These are phyloP conservation scores for Hirtodrosophila duncani DNA, from an alignment of 2,888 invertebrate genomes.

Conservation along the genomic window DNA sequence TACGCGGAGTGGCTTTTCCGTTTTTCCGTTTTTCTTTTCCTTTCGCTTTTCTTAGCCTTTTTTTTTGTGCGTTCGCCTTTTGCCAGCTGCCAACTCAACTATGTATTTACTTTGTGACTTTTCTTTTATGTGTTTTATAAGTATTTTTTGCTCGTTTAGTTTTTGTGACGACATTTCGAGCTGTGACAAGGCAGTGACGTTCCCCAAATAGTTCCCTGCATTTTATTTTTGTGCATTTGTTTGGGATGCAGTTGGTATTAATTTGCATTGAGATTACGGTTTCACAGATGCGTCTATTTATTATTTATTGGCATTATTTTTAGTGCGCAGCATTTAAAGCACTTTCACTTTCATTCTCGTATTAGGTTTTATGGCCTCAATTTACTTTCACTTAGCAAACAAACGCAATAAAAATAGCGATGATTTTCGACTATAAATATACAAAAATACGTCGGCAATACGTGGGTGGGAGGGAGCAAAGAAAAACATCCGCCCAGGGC, in stretches of 20 bases:
- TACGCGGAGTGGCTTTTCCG: slow-evolving; percentile 28
- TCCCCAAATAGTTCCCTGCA: slow-evolving; percentile 33
- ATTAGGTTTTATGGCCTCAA: slow-evolving; percentile 29
- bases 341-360: slow-evolving; percentile 16
- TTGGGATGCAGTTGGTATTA: slow-evolving; percentile 42
- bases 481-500: slow-evolving; percentile 28
- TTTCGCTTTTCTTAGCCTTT: slow-evolving; percentile 5
- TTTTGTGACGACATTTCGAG: slow-evolving; percentile 35
- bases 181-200: slow-evolving; percentile 31
- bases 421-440: slow-evolving; percentile 59
- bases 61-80: slow-evolving; percentile 27
- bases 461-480: slow-evolving; percentile 10
- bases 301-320: slow-evolving; percentile 40
- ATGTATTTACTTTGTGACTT: slow-evolving; percentile 14
- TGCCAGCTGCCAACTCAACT: slow-evolving; percentile 44
- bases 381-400: slow-evolving; percentile 22
- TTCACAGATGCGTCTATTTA: slow-evolving; percentile 32
- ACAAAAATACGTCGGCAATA: not conserved
- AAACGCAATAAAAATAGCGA: slow-evolving; percentile 36
- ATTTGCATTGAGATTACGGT: slow-evolving; percentile 28
- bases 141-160: slow-evolving; percentile 21
- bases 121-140: slow-evolving; percentile 10
- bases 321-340: slow-evolving; percentile 22
- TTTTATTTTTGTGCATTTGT: slow-evolving; percentile 53
- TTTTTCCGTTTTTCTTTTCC: slow-evolving; percentile 17